A percentile compares a stretch with the other conserved stretches of the same genome.
These are phyloP conservation scores for Leucophora obtusa DNA, from an alignment of 2,888 invertebrate species.

Conservation along the genomic window DNA sequence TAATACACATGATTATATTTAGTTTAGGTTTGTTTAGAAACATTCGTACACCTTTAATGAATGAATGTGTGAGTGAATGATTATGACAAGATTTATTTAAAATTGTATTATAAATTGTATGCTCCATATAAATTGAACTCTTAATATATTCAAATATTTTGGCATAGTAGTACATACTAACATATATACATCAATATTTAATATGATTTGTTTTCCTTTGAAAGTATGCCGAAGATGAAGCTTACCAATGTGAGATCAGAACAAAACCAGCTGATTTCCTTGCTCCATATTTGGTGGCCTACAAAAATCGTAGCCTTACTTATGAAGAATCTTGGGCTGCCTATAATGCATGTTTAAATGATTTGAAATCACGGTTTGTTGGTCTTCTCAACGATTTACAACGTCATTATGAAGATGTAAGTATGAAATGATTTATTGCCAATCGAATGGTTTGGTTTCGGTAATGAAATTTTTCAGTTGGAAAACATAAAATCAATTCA, in stretches of 20 bases:
- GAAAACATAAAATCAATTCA: too few species aligned
- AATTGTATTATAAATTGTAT: background rate
- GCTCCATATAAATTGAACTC: background rate
- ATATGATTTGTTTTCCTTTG: background rate
- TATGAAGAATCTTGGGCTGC: conserved; percentile 71
- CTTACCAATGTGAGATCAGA: conserved; percentile 79
- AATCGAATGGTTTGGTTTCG: too few species aligned
- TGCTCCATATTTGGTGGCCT: conserved; percentile 81
- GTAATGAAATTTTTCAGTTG: too few species aligned
- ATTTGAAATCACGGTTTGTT: conserved; percentile 83
- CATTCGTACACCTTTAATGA: conserved; percentile 13
- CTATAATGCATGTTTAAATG: conserved; percentile 81
- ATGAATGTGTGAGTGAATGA: background rate
- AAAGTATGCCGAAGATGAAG: conserved; percentile 74
- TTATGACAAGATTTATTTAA: background rate
- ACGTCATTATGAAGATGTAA: conserved; percentile 83
- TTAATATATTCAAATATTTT: background rate
- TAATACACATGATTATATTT: conserved; percentile 31
- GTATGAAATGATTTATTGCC: too few species aligned
- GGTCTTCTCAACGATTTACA: conserved; percentile 83
- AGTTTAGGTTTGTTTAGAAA: conserved; percentile 10
- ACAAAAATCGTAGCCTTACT: conserved; percentile 71
- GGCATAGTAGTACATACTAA: background rate
- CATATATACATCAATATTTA: background rate
- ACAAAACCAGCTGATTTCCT: conserved; percentile 81